These are phyloP conservation scores for Desoria tigrina DNA, from an alignment of 2,888 invertebrate species.

Conservation along the genomic window DNA sequence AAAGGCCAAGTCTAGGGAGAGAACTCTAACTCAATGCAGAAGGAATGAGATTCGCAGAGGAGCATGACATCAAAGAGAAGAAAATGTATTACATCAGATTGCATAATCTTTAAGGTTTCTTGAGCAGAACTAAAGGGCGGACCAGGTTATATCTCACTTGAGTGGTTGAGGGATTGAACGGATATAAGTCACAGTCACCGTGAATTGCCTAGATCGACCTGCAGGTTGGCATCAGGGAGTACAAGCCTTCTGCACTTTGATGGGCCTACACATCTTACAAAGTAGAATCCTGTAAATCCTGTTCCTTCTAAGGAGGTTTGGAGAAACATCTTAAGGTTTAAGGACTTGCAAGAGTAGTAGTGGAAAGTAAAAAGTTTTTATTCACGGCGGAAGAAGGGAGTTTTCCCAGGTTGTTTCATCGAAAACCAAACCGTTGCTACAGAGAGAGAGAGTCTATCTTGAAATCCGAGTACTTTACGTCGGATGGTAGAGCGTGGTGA, in stretches of 20 bases:
- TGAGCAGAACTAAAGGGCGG: constrained; percentile 11
- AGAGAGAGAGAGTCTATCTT: no score
- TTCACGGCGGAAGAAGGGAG: no score
- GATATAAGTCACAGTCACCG: constrained; percentile 12
- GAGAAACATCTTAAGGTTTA: no score
- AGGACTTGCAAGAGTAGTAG: no score
- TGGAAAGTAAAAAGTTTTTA: no score
- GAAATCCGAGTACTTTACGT: not conserved
- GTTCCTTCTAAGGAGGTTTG: no score
- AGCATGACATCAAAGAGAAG: constrained; percentile 14
- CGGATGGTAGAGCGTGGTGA: not conserved
- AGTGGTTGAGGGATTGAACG: constrained; percentile 5
- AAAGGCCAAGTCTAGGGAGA: not conserved
- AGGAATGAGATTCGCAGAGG: constrained; percentile 4
- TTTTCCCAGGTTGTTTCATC: not conserved
- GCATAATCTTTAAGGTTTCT: constrained; percentile 10
- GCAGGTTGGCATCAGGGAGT: no score
- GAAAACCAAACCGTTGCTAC: not conserved
- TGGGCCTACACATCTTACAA: no score
- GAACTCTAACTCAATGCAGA: not conserved
- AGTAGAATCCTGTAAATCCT: no score
- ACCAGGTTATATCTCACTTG: constrained; percentile 6
- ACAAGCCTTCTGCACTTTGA: no score
- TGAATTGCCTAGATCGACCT: not conserved
- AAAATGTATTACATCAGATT: constrained; percentile 9